Evolutionary conservation across 2,797 vertebrate genomes (phyloP), one percentile per base, ranked within the genome.

Genomic region (Xerus rutilus): DNA sequence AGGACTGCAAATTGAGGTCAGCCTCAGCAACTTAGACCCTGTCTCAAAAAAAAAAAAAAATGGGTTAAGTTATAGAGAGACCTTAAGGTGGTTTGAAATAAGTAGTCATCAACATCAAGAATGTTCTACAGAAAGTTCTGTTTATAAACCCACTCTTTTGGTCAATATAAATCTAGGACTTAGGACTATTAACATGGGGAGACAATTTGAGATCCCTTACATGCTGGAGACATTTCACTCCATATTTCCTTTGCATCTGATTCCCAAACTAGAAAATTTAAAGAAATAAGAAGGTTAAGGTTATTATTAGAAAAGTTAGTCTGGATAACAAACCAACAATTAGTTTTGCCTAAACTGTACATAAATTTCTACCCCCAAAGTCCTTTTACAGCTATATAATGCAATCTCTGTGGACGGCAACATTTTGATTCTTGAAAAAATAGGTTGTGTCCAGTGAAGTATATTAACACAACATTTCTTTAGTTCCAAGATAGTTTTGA

Each of bases 401-500:
- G 82, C 49, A 88, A 87, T 86, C 64, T 86, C 47, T n/a, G 32
- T 13, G 59, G 64, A 23, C 9, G 64, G 73, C 79, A 89, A 69
- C 6, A 89, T 73, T 88, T 94, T 64, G 59, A 85, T n/a, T 93
- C 39, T 49, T 57, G 28, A 82, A 88, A 89, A 49, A 82, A 77
- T 18, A 52, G n/a, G 20, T 69, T 94, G 9, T 82, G 54, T 93
- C 64, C 49, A 79, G n/a, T 57, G 54, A 97, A 74, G 70, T 73
- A 82, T 20, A 47, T 32, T 88, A 25, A 88, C 49, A 77, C 8
- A 30, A 92, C 23, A 82, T 62, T 64, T 92, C 47, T 95, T 72
- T 64, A 95, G 23, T 85, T 93, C 28, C 52, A 91, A 89, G 72
- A 81, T 32, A 84, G 14, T 94, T 94, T 78, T 84, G 52, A 89